A percentile compares a stretch with the other conserved stretches of the same genome.
These are phyloP conservation scores for Charadrius vociferus DNA, from an alignment of 2,113 vertebrate species.

Conservation along the genomic window DNA sequence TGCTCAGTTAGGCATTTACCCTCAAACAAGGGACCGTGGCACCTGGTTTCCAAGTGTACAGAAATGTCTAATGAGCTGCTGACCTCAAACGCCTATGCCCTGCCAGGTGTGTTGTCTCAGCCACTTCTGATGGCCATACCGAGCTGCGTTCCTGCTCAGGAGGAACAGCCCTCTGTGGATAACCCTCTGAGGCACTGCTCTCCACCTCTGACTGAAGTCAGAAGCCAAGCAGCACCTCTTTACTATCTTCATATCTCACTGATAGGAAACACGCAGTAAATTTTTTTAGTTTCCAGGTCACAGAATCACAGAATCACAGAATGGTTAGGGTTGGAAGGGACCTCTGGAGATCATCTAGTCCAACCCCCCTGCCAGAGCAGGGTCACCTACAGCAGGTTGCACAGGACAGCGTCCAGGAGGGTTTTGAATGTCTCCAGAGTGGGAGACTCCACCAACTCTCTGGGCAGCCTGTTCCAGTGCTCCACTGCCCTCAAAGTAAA, in stretches of 20 bases:
- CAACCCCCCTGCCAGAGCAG: too few relatives aligned
- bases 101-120: not conserved
- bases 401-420: too few relatives aligned
- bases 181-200: not conserved
- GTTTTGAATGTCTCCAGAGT: too few relatives aligned
- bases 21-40: fast-evolving
- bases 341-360: too few relatives aligned
- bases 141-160: not conserved
- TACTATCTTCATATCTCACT: not conserved
- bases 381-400: too few relatives aligned
- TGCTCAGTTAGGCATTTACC: not conserved
- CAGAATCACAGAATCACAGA: too few relatives aligned
- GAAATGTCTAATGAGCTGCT: not conserved
- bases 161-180: not conserved
- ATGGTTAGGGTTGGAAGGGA: too few relatives aligned
- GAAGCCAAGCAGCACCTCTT: not conserved
- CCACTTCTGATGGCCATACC: not conserved
- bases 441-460: too few relatives aligned
- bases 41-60: not conserved
- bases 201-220: not conserved
- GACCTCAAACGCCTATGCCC: not conserved
- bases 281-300: not conserved
- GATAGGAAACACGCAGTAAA: not conserved
- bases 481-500: too few relatives aligned
- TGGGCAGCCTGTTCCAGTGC: too few relatives aligned